phyloP scores from a whole-genome alignment of 2,888 invertebrate species.

The Octonoba sinensis region DNA sequence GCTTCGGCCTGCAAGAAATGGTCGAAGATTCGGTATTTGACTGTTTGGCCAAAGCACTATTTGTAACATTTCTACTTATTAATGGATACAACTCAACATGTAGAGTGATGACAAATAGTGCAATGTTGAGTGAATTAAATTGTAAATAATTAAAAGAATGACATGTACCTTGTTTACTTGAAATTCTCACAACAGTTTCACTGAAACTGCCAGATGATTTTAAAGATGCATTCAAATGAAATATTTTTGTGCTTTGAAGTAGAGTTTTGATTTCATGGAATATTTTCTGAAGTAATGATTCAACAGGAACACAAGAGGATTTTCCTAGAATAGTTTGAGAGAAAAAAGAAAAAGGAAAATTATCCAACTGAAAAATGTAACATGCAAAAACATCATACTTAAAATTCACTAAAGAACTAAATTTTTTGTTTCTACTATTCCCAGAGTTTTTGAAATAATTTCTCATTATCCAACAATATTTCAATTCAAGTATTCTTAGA shows the following conservation, averaged over 20 bases:
- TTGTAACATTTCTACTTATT: too few relatives aligned
- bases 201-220: slow-evolving; percentile 17
- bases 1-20: too few relatives aligned
- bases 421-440: too few relatives aligned
- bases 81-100: too few relatives aligned
- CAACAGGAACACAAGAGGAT: slow-evolving; percentile 9
- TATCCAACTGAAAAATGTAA: not conserved
- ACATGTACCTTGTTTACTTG: slow-evolving; percentile 28
- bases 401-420: too few relatives aligned
- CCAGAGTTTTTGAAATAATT: too few relatives aligned
- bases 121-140: too few relatives aligned
- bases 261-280: not conserved
- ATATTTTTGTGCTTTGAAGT: slow-evolving; percentile 23
- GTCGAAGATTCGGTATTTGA: too few relatives aligned
- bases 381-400: not conserved
- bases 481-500: too few relatives aligned
- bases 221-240: slow-evolving; percentile 24
- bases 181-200: slow-evolving; percentile 1
- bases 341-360: slow-evolving; percentile 3
- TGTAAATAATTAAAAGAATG: not conserved
- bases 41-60: too few relatives aligned
- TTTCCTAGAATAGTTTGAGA: slow-evolving; percentile 10
- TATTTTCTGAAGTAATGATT: slow-evolving; percentile 25
- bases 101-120: too few relatives aligned
- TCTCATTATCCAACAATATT: too few relatives aligned